These are phyloP conservation scores for Mionectes macconnelli DNA, from an alignment of 2,113 vertebrate genomes.

Conservation along the genomic window DNA sequence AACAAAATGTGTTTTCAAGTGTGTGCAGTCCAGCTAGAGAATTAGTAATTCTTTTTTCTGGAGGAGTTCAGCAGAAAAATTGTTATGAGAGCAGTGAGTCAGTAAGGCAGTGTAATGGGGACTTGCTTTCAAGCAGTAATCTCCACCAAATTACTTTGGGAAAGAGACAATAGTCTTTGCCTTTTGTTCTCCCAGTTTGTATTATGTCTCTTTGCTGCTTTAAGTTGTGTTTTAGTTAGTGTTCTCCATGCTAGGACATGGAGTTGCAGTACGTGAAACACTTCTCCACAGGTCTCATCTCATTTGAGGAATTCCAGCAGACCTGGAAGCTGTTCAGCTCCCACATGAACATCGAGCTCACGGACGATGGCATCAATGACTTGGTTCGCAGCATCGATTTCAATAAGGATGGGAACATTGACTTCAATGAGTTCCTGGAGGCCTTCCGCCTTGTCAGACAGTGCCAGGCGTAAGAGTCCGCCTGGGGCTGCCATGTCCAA, in stretches of 20 bases:
- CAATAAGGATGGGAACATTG: constrained; percentile 93
- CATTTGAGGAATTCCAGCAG: constrained; percentile 89
- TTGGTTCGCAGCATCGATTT: constrained; percentile 92
- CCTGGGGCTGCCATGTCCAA: accelerated
- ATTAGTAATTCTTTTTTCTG: not conserved
- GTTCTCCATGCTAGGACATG: not conserved
- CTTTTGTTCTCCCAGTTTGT: not conserved
- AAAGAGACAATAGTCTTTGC: not conserved
- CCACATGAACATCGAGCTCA: constrained; percentile 84
- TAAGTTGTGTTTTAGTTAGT: not conserved
- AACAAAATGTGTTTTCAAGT: not conserved
- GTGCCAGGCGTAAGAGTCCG: constrained; percentile 35
- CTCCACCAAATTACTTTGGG: no score
- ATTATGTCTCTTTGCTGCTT: not conserved
- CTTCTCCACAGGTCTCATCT: constrained; percentile 83
- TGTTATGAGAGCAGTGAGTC: not conserved
- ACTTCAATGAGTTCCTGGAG: constrained; percentile 96
- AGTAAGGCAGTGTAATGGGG: accelerated
- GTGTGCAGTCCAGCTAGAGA: not conserved
- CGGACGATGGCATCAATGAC: constrained; percentile 80
- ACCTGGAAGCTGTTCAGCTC: constrained; percentile 91
- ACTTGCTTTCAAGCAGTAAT: not conserved
- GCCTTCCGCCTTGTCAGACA: constrained; percentile 88
- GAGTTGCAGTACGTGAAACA: not conserved
- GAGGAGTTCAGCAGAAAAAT: not conserved